A percentile compares a stretch with the other conserved stretches of the same genome.
Evolutionary conservation across 2,113 vertebrate genomes (phyloP).

Genomic region (Enhydra lutris): DNA sequence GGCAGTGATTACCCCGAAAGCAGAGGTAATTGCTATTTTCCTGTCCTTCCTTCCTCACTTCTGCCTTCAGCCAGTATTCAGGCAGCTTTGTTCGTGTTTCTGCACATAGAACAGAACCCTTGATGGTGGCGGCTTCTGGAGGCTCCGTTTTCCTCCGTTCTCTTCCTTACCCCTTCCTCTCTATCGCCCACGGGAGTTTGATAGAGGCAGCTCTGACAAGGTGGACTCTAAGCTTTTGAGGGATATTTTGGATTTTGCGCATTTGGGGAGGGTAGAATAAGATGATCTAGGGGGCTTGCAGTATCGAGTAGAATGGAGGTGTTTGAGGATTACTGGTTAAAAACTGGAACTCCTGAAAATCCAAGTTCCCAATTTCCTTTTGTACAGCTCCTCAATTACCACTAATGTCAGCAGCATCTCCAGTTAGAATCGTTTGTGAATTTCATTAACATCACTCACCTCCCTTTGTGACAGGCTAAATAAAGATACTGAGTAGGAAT

Average conservation of each 20-base stretch:
- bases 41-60: neutral
- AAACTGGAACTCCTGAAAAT: slow-evolving; percentile 25
- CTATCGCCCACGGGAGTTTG: neutral
- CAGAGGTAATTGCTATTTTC: neutral
- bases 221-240: neutral
- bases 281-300: neutral
- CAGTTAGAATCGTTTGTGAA: slow-evolving; percentile 18
- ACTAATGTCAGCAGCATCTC: neutral
- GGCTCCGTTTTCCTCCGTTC: neutral
- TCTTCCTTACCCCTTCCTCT: neutral
- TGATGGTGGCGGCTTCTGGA: neutral
- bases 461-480: neutral
- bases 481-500: neutral
- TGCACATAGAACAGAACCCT: neutral
- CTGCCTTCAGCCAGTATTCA: neutral
- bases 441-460: slow-evolving; percentile 11
- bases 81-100: neutral
- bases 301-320: neutral
- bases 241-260: neutral
- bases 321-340: neutral
- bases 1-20: slow-evolving; percentile 34
- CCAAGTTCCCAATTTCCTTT: neutral
- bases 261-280: neutral
- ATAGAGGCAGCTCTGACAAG: neutral
- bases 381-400: neutral